Percentiles rank a stretch among this genome's conserved stretches.
Conservation (phyloP, 1,140 invertebrate species). For the Monochamus saltuarius region DNA sequence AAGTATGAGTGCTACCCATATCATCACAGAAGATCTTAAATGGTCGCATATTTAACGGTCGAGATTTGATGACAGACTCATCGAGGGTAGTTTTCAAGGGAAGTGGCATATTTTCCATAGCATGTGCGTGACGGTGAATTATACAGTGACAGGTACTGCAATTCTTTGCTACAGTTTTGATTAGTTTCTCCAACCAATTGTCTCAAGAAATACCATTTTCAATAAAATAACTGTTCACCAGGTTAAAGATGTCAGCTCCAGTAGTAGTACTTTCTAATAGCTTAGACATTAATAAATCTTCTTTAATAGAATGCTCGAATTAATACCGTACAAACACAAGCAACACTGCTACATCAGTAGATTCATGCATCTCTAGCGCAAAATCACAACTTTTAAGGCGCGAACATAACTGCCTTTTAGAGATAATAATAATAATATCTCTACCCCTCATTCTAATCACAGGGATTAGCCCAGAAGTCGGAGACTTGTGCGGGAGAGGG, state of each 20-base stretch:
- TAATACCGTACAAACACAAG: constrained; percentile 22
- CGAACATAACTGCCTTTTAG: constrained; percentile 8
- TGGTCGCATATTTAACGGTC: constrained; percentile 1
- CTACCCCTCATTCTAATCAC: too few relatives aligned
- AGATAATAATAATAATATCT: too few relatives aligned
- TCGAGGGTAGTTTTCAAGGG: constrained; percentile 26
- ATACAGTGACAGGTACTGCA: constrained; percentile 43
- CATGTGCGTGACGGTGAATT: constrained; percentile 43
- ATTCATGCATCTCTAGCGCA: constrained; percentile 23
- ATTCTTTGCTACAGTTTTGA: constrained; percentile 41
- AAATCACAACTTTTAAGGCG: constrained; percentile 11
- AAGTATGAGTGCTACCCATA: not conserved
- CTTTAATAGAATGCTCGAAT: constrained; percentile 10
- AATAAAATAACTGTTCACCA: constrained; percentile 32
- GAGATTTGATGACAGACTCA: constrained; percentile 5
- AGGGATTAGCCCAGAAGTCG: too few relatives aligned
- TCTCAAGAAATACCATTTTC: constrained; percentile 38
- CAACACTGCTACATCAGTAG: constrained; percentile 25
- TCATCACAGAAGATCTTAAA: constrained; percentile 12
- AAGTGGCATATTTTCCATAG: constrained; percentile 25
- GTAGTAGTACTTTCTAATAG: constrained; percentile 8
- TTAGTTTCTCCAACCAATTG: constrained; percentile 39
- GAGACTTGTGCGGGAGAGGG: too few relatives aligned
- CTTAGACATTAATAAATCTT: constrained; percentile 15
- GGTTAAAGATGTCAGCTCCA: constrained; percentile 39